These are phyloP conservation scores for Cossypha dichroa DNA, from an alignment of 2,797 vertebrate species.

Conservation along the genomic window DNA sequence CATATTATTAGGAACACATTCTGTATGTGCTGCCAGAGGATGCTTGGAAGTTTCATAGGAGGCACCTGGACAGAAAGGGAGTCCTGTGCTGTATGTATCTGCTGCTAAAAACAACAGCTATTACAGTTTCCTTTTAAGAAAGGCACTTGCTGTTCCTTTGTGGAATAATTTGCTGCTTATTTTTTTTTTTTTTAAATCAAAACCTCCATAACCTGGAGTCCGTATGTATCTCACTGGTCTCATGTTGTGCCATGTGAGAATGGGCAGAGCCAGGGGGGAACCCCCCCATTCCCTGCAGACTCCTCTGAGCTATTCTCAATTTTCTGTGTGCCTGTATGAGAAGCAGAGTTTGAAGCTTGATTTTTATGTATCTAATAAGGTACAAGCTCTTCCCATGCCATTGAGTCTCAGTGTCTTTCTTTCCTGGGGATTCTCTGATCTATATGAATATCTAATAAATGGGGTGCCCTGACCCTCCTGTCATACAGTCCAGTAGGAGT, in stretches of 20 bases:
- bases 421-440: not conserved
- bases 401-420: not conserved
- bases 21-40: not conserved
- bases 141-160: conserved; percentile 21
- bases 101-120: not conserved
- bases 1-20: not conserved
- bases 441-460: not conserved
- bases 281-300: not conserved
- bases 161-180: not conserved
- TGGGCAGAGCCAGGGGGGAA: not conserved
- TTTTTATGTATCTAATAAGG: not conserved
- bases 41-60: not conserved
- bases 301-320: rapidly evolving
- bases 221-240: not conserved
- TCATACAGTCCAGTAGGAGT: not conserved
- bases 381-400: not conserved
- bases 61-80: not conserved
- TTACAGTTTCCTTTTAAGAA: conserved; percentile 21
- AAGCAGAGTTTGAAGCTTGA: not conserved
- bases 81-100: not conserved
- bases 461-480: not conserved
- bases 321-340: not conserved
- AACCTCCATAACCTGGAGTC: not conserved
- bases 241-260: not conserved
- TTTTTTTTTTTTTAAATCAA: not conserved